These are phyloP conservation scores for Leptinotarsa juncta DNA, from an alignment of 2,888 invertebrate genomes.

Conservation along the genomic window DNA sequence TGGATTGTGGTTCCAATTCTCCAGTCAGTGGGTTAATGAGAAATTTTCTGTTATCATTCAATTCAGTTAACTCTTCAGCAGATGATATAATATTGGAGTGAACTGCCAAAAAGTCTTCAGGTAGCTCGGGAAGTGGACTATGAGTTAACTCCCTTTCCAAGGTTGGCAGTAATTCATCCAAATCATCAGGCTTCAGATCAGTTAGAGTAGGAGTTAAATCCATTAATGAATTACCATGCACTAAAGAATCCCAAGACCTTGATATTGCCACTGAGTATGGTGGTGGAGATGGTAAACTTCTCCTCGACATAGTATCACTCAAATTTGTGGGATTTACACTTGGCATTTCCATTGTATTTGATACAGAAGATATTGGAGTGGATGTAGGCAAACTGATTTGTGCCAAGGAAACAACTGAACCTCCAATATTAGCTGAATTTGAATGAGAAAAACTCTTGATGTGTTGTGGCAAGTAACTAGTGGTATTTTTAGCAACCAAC, in stretches of 20 bases:
- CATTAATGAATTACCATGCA: conserved; percentile 53
- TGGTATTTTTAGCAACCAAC: conserved; percentile 30
- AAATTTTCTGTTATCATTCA: conserved; percentile 77
- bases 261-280: conserved; percentile 56
- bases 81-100: conserved; percentile 42
- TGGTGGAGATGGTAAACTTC: conserved; percentile 54
- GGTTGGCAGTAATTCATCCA: conserved; percentile 75
- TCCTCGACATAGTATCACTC: conserved; percentile 39
- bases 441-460: conserved; percentile 34
- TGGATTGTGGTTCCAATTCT: conserved; percentile 83
- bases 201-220: conserved; percentile 64
- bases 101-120: conserved; percentile 63
- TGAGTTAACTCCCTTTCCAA: conserved; percentile 72
- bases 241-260: conserved; percentile 54
- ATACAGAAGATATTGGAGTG: conserved; percentile 25
- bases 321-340: conserved; percentile 29
- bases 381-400: conserved; percentile 13
- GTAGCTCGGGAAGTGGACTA: conserved; percentile 67
- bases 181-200: conserved; percentile 67
- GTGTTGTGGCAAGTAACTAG: conserved; percentile 35
- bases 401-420: conserved; percentile 14
- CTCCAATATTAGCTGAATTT: conserved; percentile 19
- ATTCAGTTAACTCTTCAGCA: conserved; percentile 64
- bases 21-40: conserved; percentile 92
- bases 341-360: conserved; percentile 24